These are phyloP conservation scores for Scolanthus callimorphus DNA, from an alignment of 92 coral and sea anemone species.

Conservation along the genomic window DNA sequence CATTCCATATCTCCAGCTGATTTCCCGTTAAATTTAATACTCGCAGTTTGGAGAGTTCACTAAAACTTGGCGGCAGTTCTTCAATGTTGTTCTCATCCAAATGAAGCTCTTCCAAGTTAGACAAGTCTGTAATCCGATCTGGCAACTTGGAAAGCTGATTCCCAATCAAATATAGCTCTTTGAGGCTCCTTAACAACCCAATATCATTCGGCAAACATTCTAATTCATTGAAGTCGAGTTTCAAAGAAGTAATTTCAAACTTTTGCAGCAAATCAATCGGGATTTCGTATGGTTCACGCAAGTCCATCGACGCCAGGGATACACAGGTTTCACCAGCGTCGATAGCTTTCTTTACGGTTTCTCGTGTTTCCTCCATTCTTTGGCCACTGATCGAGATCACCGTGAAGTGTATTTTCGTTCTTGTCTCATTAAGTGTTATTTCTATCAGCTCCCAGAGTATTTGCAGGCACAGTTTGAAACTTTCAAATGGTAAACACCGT, in stretches of 20 bases:
- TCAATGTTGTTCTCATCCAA: slow-evolving; percentile 71
- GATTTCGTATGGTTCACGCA: slow-evolving; percentile 40
- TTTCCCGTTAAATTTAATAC: slow-evolving; percentile 69
- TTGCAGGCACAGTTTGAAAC: too few species aligned
- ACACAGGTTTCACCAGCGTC: slow-evolving; percentile 14
- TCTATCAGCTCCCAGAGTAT: too few species aligned
- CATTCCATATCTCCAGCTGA: slow-evolving; percentile 36
- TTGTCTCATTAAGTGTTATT: too few species aligned
- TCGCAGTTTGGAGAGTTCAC: slow-evolving; percentile 42
- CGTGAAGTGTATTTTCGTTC: too few species aligned
- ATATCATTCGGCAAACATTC: slow-evolving; percentile 52
- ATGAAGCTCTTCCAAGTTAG: slow-evolving; percentile 45
- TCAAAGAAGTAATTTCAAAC: slow-evolving; percentile 27
- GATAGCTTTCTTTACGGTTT: too few species aligned
- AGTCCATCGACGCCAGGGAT: slow-evolving; percentile 53
- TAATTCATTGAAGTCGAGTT: slow-evolving; percentile 80
- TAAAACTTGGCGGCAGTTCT: slow-evolving; percentile 49
- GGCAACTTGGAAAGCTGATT: slow-evolving; percentile 67
- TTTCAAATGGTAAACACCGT: too few species aligned
- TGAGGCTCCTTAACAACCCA: slow-evolving; percentile 37
- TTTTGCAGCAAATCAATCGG: slow-evolving; percentile 51
- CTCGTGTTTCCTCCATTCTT: too few species aligned
- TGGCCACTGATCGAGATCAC: too few species aligned
- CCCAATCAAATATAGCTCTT: slow-evolving; percentile 72
- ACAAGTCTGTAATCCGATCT: slow-evolving; percentile 31